Evolutionary conservation across 2,797 vertebrate species (phyloP).

Genomic region (Sebastiscus tertius): DNA sequence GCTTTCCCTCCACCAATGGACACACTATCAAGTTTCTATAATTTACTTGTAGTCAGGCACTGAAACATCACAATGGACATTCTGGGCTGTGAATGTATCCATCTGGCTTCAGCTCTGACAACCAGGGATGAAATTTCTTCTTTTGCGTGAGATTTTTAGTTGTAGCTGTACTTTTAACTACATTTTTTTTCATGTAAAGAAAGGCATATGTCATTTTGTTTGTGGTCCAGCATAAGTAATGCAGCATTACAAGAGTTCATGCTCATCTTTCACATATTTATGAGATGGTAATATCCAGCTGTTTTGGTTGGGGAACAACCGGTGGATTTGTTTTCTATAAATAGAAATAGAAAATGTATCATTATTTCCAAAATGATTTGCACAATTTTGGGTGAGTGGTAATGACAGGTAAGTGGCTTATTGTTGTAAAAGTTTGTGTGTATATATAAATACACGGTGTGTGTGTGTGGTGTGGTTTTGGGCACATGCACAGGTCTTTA

Average conservation of each 20-base stretch:
- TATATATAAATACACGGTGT: neutral
- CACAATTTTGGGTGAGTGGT: neutral
- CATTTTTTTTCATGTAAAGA: neutral
- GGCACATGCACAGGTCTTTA: neutral
- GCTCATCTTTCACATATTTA: conserved; percentile 45
- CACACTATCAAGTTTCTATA: neutral
- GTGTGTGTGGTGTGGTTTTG: neutral
- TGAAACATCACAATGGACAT: neutral
- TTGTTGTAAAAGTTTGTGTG: neutral
- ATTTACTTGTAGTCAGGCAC: neutral
- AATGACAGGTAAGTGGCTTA: neutral
- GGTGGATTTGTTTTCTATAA: neutral
- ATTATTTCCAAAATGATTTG: neutral
- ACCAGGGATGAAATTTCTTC: neutral
- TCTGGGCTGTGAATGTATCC: neutral
- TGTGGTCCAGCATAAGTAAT: neutral
- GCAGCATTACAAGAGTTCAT: conserved; percentile 18
- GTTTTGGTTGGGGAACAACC: neutral
- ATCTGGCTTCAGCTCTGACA: neutral
- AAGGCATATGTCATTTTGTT: neutral
- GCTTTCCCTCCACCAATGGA: neutral
- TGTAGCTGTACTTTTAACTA: neutral
- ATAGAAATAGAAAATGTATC: neutral
- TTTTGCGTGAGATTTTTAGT: neutral
- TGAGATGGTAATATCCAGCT: neutral